A percentile compares a stretch with the other conserved stretches of the same genome.
phyloP scores from a whole-genome alignment of 2,797 vertebrate species.

The Gymnoscopelus microlampas region DNA sequence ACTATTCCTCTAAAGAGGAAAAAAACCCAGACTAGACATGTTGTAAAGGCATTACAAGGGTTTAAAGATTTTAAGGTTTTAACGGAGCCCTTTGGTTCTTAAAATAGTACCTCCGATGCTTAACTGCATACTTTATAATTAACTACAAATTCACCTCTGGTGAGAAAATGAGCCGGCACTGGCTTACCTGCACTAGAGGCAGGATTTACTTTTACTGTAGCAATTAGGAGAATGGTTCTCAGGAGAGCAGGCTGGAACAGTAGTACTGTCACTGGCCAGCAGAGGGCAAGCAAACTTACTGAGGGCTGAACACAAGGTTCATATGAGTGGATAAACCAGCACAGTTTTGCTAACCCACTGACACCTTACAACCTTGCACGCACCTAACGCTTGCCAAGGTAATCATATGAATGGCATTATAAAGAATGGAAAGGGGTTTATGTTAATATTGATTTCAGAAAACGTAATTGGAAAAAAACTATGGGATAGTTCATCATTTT shows the following conservation, averaged over 20 bases:
- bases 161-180: slow-evolving; percentile 27
- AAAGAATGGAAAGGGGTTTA: too few relatives aligned
- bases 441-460: too few relatives aligned
- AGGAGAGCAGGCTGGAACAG: slow-evolving; percentile 29
- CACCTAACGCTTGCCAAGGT: slow-evolving; percentile 12
- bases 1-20: slow-evolving; percentile 20
- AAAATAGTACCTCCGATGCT: slow-evolving; percentile 23
- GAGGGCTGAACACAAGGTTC: slow-evolving; percentile 39
- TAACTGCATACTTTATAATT: slow-evolving; percentile 28
- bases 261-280: slow-evolving; percentile 70
- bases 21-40: slow-evolving; percentile 28
- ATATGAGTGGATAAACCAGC: slow-evolving; percentile 22
- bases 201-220: slow-evolving; percentile 37
- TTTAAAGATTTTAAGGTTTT: slow-evolving; percentile 34
- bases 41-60: slow-evolving; percentile 38
- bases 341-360: slow-evolving; percentile 21
- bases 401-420: too few relatives aligned
- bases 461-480: too few relatives aligned
- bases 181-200: slow-evolving; percentile 29
- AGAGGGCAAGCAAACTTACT: slow-evolving; percentile 74
- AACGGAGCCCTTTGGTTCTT: slow-evolving; percentile 25
- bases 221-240: slow-evolving; percentile 39
- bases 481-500: too few relatives aligned
- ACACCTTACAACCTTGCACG: not conserved
- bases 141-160: slow-evolving; percentile 19